These are phyloP conservation scores for Zaprionus kolodkinae DNA, from an alignment of 1,140 invertebrate genomes.

Conservation along the genomic window DNA sequence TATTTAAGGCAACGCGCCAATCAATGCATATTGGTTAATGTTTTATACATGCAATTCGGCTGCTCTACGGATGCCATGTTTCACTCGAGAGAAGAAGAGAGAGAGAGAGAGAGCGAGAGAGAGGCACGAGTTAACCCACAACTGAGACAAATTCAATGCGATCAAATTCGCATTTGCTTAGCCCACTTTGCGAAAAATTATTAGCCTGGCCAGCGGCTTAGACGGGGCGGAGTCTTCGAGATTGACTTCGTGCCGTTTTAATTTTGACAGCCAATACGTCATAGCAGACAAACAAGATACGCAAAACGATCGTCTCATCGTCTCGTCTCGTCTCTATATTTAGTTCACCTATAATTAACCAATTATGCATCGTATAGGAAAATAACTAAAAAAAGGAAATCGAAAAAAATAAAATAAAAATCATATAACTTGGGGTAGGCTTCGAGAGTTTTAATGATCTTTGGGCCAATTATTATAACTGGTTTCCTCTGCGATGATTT, in stretches of 20 bases:
- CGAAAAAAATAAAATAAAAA: conserved; percentile 17
- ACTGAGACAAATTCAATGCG: conserved; percentile 58
- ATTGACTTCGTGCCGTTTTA: conserved; percentile 48
- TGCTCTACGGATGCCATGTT: conserved; percentile 62
- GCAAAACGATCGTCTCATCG: conserved; percentile 40
- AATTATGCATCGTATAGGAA: conserved; percentile 49
- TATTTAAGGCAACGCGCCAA: conserved; percentile 40
- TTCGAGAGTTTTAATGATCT: conserved; percentile 1
- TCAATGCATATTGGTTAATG: conserved; percentile 57
- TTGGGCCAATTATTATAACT: conserved; percentile 21
- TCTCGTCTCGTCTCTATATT: conserved; percentile 37
- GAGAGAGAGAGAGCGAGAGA: background rate
- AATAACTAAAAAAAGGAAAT: conserved; percentile 24
- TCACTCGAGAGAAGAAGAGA: conserved; percentile 31
- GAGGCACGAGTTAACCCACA: background rate
- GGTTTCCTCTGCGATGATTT: conserved; percentile 16
- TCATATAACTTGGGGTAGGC: conserved; percentile 16
- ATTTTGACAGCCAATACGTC: conserved; percentile 47
- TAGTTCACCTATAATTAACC: conserved; percentile 58
- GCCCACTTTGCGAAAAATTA: conserved; percentile 54
- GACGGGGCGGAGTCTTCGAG: conserved; percentile 24
- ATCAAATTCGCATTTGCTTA: conserved; percentile 63
- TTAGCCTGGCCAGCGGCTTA: conserved; percentile 32
- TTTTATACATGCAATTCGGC: conserved; percentile 66
- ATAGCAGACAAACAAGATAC: conserved; percentile 24